Evolutionary conservation across 2,113 vertebrate species (phyloP), one percentile per base, ranked within the genome.

Genomic region (Clarias batrachus): DNA sequence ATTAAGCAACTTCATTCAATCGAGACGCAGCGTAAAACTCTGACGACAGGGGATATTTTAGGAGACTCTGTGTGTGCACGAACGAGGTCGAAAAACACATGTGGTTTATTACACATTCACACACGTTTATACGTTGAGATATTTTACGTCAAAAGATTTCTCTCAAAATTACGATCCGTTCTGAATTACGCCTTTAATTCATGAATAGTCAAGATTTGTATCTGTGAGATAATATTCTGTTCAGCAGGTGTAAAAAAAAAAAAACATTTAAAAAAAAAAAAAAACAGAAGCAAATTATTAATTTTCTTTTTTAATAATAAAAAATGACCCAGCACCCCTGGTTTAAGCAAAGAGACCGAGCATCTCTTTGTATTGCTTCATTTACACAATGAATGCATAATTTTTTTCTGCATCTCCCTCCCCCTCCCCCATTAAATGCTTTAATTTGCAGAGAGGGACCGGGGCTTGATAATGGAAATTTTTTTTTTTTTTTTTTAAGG

Each of bases 361-460:
- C 96, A 96, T 97, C 95, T 95, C 91, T 96, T 96, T 98, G 95
- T 96, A 95, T 97, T 94, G 93, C 96, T 95, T 97, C 96, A 95
- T 97, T 97, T 96, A 95, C 94, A 96, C 97, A 98, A 96, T 95
- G 95, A 96, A 95, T 96, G 92, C 92, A 95, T 92, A 92, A 96
- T 95, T 94, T 92, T 94, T 94, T 94, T 94, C 92, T 92, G 92
- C 90, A 90, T 90, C 93, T 91, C 87, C 91, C 89, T 88, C 92
- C 86, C 89, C 93, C 92, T 81, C 87, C 87, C 92, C 91, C 88
- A 92, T 94, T 94, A 95, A 94, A 94, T 94, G 94, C 94, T 97
- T 95, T 99, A 97, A 99, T 98, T 98, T 97, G 96, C 96, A 97
- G 95, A 97, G 95, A 97, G 97, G 96, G 95, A 96, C 95, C 70